These are phyloP conservation scores for Pelagia noctiluca DNA, from an alignment of 30 jellyfish, hydroid and myxozoan genomes.

Conservation along the genomic window DNA sequence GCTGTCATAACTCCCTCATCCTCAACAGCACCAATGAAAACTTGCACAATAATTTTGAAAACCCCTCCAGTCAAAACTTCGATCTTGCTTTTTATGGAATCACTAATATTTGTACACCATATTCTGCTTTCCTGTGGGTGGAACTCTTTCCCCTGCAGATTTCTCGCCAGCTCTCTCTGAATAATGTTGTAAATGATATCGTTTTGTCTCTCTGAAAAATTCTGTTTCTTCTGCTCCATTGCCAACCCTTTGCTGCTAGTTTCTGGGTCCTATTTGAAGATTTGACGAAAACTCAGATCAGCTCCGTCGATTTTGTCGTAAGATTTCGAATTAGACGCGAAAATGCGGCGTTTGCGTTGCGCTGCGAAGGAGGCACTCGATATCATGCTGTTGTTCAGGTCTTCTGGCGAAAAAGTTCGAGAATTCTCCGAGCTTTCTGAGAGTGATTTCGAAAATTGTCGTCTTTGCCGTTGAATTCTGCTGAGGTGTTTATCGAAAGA, in stretches of 20 bases:
- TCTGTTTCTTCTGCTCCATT: neutral
- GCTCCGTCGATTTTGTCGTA: neutral
- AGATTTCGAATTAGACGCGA: constrained; percentile 1
- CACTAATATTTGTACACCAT: constrained; percentile 73
- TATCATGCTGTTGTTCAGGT: neutral
- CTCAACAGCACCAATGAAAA: constrained; percentile 77
- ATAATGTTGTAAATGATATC: neutral
- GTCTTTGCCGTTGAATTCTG: no score
- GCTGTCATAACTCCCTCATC: constrained; percentile 87
- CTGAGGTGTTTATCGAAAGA: no score
- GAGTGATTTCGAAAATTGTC: neutral
- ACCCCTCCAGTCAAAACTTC: constrained; percentile 60
- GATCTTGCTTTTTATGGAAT: constrained; percentile 47
- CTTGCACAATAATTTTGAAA: constrained; percentile 81
- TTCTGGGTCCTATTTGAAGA: neutral
- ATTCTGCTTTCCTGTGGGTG: constrained; percentile 49
- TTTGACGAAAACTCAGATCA: neutral
- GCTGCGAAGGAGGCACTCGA: constrained; percentile 5
- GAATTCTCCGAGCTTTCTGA: neutral
- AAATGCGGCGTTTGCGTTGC: neutral
- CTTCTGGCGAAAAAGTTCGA: neutral
- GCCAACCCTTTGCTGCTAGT: no score
- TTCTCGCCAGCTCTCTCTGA: constrained; percentile 22
- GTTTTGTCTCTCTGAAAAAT: neutral
- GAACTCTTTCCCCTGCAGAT: constrained; percentile 39